Evolutionary conservation across 2,888 invertebrate genomes (phyloP).

Genomic region (Drosophila demipolita): DNA sequence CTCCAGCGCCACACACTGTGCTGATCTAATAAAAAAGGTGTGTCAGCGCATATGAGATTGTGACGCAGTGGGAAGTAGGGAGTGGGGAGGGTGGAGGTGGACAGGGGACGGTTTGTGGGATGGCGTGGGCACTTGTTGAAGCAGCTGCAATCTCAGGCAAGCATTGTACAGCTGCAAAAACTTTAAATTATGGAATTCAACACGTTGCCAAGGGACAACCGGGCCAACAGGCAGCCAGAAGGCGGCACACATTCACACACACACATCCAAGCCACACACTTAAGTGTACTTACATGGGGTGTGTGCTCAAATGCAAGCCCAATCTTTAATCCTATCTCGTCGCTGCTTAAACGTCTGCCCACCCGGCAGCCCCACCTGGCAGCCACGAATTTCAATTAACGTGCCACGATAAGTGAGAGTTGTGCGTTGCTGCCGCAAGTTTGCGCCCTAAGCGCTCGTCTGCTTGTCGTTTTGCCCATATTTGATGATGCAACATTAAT

Average conservation of each 20-base stretch:
- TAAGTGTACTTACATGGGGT: background rate
- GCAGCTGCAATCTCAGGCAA: conserved; percentile 58
- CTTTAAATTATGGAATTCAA: conserved; percentile 80
- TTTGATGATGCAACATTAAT: conserved; percentile 76
- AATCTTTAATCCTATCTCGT: conserved; percentile 32
- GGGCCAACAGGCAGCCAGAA: conserved; percentile 47
- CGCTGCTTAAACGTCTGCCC: conserved; percentile 47
- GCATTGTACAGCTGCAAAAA: conserved; percentile 70
- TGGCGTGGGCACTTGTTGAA: conserved; percentile 64
- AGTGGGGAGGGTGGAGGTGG: background rate
- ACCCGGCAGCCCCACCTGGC: conserved; percentile 55
- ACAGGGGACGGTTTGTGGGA: background rate
- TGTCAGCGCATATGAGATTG: conserved; percentile 20
- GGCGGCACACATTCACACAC: conserved; percentile 21
- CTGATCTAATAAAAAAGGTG: conserved; percentile 64
- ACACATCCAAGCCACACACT: conserved; percentile 4
- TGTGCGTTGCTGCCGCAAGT: conserved; percentile 35
- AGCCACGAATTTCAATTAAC: conserved; percentile 79
- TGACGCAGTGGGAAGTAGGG: background rate
- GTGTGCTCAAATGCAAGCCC: conserved; percentile 42
- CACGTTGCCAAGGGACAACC: conserved; percentile 57
- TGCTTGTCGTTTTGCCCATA: conserved; percentile 33
- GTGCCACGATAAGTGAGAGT: conserved; percentile 60
- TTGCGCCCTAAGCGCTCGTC: conserved; percentile 32
- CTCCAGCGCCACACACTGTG: conserved; percentile 39